Evolutionary conservation across 2,113 vertebrate species (phyloP), one percentile per base, ranked within the genome.

Genomic region (Ceratotherium simum): DNA sequence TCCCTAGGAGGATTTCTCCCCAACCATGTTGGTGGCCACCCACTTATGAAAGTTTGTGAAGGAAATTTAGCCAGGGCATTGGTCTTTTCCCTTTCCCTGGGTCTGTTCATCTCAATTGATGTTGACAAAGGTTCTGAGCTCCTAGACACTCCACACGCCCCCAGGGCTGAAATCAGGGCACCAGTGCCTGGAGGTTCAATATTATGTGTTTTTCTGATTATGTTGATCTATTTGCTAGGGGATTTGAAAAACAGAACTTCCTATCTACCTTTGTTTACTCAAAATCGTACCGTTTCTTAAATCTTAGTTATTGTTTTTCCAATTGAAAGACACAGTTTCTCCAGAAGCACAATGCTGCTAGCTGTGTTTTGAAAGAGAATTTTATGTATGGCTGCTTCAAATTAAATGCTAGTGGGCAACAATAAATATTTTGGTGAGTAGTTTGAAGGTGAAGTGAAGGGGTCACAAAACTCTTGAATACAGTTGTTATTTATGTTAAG

Each of bases 271-370:
- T 36, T 86, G 62, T 92, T 90, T 90, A 92, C 75, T 94, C 42
- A 42, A 86, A 90, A 90, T 82, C 78, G 18, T 92, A 60, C n/a
- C 31, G 3, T 87, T 94, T 87, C 84, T 73, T 90, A 83, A 96
- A 87, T 87, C 75, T 86, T 83, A 83, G 46, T 91, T 83, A 94
- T 82, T 94, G 60, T 81, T 94, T 86, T 95, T 78, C 39, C 14
- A 86, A 46, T 29, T 76, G 65, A 95, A 93, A 91, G 12, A 42
- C 48, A 81, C 3, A 31, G 18, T 79, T 94, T 60, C 56, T 67
- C 56, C 48, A 76, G 72, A 72, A 96, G 91, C 62, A 65, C 31
- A 81, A 72, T 76, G 91, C 91, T 85, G 31, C 36, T 33, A 65
- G 58, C 65, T 81, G 29, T 33, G 25, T 93, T 93, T 80, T 81